Base-by-base conservation (phyloP, 2,113 vertebrate genomes). In the Jacana jacana region DNA sequence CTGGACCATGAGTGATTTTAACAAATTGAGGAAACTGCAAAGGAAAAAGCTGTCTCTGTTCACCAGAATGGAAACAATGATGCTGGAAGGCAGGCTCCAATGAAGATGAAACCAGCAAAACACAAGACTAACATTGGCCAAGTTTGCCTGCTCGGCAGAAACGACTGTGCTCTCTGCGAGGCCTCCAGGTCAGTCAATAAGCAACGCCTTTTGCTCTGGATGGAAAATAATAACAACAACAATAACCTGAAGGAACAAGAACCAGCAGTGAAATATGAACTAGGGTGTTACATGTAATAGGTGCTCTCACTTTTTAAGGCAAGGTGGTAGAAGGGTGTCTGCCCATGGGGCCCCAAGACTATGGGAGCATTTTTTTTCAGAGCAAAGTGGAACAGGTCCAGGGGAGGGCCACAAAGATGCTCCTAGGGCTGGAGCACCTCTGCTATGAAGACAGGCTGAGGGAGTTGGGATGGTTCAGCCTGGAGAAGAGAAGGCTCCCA, bases 321-420 rank as follows among this genome's bases (percentile, higher is more conserved):
- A 70, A 27, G 42, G 40, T 24, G 48, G 31, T 9, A 83, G 39
- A 82, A 51, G 17, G 69, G 40, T 11, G 6, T 30, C 44, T 60
- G 20, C 10, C 5, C 0, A 0, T 17, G 27, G 30, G 17, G 5
- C 10, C 14, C 20, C 35, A 80, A 69, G 33, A 55, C 39, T 65
- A 51, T 2, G 0, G 13, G 7, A 40, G 9, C 19, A 18, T 46
- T 27, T 80, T 55, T 86, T 72, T 94, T 49, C 73, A 81, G 14
- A 83, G 16, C 8, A 44, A 64, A 24, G 28, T 28, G 14, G 27
- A 52, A 52, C 8, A 23, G 49, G 49, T 25, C 24, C 24, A 52
- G 51, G 14, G 51, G 51, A 16, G 15, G 15, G 14, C 13, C 51
- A 52, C 3, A 9, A 52, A 28, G 51, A 16, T 9, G 14, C 27